These are phyloP conservation scores for Agrochola circellaris DNA, from an alignment of 2,888 invertebrate genomes.

Conservation along the genomic window DNA sequence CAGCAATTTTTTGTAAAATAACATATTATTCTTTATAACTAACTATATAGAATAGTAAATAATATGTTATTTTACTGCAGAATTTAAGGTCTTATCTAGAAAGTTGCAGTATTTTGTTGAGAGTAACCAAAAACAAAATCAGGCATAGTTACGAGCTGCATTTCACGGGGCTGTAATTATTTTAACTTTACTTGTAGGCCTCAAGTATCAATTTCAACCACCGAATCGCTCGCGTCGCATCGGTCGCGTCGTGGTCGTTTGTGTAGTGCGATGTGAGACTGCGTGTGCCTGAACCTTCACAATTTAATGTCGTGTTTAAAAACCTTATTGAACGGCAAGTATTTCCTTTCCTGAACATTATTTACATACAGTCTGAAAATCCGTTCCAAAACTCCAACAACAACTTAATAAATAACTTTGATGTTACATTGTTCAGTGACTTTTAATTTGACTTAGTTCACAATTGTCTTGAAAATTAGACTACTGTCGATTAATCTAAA, in stretches of 20 bases:
- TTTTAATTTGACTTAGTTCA: slow-evolving; percentile 29
- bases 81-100: neutral
- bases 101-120: neutral
- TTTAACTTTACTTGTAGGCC: neutral
- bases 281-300: neutral
- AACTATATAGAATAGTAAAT: too few relatives aligned
- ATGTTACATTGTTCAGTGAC: slow-evolving; percentile 31
- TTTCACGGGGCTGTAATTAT: neutral
- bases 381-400: slow-evolving; percentile 11
- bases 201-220: neutral
- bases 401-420: slow-evolving; percentile 27
- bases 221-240: neutral
- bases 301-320: neutral
- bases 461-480: slow-evolving; percentile 26
- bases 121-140: neutral
- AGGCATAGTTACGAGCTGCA: neutral
- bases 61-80: too few relatives aligned
- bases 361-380: slow-evolving; percentile 9
- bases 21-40: too few relatives aligned
- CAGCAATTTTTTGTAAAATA: neutral
- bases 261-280: neutral
- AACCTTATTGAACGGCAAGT: neutral
- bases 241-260: neutral
- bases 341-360: slow-evolving; percentile 3
- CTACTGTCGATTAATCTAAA: slow-evolving; percentile 17